These are phyloP conservation scores for Catotricha subobsoleta DNA, from an alignment of 2,888 invertebrate species.

Conservation along the genomic window DNA sequence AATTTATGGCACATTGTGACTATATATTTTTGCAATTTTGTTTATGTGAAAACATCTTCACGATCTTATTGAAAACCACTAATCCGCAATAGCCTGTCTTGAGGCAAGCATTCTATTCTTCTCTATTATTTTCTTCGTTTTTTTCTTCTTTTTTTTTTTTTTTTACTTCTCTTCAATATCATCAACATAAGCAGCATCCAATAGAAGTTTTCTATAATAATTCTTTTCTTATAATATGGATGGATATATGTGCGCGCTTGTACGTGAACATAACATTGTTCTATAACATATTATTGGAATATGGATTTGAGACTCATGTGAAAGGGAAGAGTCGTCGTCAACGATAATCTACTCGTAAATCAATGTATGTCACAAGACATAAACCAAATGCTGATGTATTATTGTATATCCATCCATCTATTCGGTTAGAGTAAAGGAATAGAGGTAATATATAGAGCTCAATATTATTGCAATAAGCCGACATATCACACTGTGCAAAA, in stretches of 20 bases:
- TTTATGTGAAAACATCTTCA: no score
- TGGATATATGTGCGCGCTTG: no score
- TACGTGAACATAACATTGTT: background rate
- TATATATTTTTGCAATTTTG: no score
- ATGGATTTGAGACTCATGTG: background rate
- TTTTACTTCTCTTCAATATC: no score
- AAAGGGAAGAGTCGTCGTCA: slow-evolving; percentile 1
- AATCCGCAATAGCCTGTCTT: no score
- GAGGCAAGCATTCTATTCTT: no score
- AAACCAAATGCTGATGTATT: background rate
- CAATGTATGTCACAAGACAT: slow-evolving; percentile 4
- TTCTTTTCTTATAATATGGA: no score
- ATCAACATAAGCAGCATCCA: no score
- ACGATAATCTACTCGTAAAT: slow-evolving; percentile 5
- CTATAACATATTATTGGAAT: background rate
- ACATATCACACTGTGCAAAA: background rate
- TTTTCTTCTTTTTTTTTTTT: no score
- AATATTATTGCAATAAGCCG: slow-evolving; percentile 1
- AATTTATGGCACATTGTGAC: background rate
- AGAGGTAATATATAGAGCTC: background rate
- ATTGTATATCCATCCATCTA: background rate
- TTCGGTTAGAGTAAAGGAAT: no score
- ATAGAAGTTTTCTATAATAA: no score
- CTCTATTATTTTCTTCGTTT: no score
- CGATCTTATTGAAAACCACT: background rate